Base-by-base conservation (phyloP, 2,888 invertebrate species). In the Drosophila sordidula region DNA sequence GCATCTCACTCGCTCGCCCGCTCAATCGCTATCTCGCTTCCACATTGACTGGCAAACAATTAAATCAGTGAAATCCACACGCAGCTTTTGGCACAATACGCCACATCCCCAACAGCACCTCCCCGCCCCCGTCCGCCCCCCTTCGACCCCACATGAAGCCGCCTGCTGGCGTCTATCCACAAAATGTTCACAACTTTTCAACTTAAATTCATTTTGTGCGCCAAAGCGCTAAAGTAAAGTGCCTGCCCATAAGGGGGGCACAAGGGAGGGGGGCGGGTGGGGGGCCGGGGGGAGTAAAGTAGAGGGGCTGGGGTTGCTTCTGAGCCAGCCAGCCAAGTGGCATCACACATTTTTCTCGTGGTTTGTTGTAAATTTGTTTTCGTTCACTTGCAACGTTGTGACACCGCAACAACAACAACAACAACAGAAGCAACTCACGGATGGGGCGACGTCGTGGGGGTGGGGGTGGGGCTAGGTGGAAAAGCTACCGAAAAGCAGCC, bases 361-460 rank as follows among this genome's bases (percentile, higher is more conserved):
- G 85, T 80, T 87, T 84, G 85, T 84, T 87, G 87, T 84, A 84
- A 85, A 85, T 85, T 85, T 85, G 85, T 85, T 85, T 85, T 85
- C 85, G 85, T 85, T 87, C 81, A 81, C 85, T 87, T 84, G 82
- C 81, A 85, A 80, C 75, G 78, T 63, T 85, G 83, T 79, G 81
- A 84, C 84, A 83, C 86, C 80, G 71, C 86, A 82, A 59, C 75
- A 62, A 49, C 55, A 67, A 42, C 56, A 51, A 39, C 44, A 52
- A 16, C 56, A 47, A 26, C 42, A 14, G 8, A 8, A 16, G 6
- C 36, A 38, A 2, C 39, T 39, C 14, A 39, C 39, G 16, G 4
- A 4, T 3, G 18, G 18, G 12, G 22, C 18, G 12, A 3, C 25
- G 5, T 8, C 6, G 22, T 2, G 11, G 14, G 16, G 4, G 22